Percentiles rank a stretch among this genome's conserved stretches.
phyloP scores from a whole-genome alignment of 2,797 vertebrate species.

The Phataginus tricuspis region DNA sequence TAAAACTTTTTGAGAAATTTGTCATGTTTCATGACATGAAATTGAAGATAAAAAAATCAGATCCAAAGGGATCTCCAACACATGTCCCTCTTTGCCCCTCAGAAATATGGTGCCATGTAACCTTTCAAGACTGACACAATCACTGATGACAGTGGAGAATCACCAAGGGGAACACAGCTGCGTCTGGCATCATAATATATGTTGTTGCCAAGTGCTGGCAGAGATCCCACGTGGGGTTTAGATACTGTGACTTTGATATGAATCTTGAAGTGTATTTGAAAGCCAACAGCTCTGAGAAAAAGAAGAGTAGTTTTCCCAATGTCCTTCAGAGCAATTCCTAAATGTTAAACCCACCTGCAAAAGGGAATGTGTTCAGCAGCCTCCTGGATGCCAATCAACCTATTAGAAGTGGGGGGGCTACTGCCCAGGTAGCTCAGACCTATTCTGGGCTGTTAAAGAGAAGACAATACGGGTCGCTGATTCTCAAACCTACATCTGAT shows the following conservation, averaged over 20 bases:
- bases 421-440: not conserved
- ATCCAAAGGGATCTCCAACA: not conserved
- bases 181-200: not conserved
- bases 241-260: not conserved
- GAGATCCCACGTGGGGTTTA: not conserved
- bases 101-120: not conserved
- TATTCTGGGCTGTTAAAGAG: not conserved
- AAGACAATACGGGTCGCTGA: not conserved
- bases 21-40: not conserved
- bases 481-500: not conserved
- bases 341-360: not conserved
- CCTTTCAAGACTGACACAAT: not conserved
- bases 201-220: not conserved
- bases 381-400: not conserved
- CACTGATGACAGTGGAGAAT: not conserved
- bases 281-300: not conserved
- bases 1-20: not conserved
- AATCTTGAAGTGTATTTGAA: conserved; percentile 5
- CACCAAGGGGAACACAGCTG: not conserved
- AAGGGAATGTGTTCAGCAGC: not conserved
- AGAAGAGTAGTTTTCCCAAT: not conserved
- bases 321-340: not conserved
- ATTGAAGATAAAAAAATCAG: conserved; percentile 24
- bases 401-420: not conserved
- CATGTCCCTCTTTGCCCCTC: not conserved